phyloP scores from a whole-genome alignment of 2,888 invertebrate species.

The Palloptera scutellata region DNA sequence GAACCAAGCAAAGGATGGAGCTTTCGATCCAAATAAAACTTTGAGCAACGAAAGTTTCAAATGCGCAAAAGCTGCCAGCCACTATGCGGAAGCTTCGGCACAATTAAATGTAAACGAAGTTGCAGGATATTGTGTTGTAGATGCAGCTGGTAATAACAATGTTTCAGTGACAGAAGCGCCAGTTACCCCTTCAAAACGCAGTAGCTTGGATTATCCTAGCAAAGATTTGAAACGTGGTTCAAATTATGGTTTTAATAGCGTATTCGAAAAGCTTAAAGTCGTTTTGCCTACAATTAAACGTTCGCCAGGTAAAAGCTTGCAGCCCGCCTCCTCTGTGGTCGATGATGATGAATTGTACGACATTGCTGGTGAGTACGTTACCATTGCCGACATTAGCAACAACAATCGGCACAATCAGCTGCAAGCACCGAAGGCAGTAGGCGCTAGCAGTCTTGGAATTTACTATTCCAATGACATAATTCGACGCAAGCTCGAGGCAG shows the following conservation, averaged over 20 bases:
- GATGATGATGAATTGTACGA: constrained; percentile 60
- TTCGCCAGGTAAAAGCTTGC: constrained; percentile 66
- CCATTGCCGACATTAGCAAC: constrained; percentile 83
- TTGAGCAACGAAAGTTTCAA: constrained; percentile 68
- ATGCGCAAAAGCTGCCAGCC: constrained; percentile 27
- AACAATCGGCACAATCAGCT: constrained; percentile 66
- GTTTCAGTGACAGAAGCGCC: constrained; percentile 52
- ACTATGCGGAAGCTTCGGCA: constrained; percentile 21
- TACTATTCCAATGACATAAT: constrained; percentile 76
- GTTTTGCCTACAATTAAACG: constrained; percentile 69
- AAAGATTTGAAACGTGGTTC: constrained; percentile 61
- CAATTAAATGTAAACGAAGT: constrained; percentile 36
- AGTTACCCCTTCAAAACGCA: constrained; percentile 42
- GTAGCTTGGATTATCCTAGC: constrained; percentile 58
- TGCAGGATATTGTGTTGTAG: constrained; percentile 40
- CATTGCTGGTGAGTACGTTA: constrained; percentile 79
- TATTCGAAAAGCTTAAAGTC: constrained; percentile 76
- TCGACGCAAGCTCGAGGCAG: constrained; percentile 70
- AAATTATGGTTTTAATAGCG: constrained; percentile 74
- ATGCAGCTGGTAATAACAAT: constrained; percentile 27
- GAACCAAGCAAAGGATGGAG: constrained; percentile 56
- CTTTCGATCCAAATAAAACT: constrained; percentile 47
- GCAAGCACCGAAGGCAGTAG: constrained; percentile 42
- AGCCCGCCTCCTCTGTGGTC: constrained; percentile 64
- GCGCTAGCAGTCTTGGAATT: constrained; percentile 56